phyloP scores from a whole-genome alignment of 2,113 vertebrate species.

The Terrapene triunguis region DNA sequence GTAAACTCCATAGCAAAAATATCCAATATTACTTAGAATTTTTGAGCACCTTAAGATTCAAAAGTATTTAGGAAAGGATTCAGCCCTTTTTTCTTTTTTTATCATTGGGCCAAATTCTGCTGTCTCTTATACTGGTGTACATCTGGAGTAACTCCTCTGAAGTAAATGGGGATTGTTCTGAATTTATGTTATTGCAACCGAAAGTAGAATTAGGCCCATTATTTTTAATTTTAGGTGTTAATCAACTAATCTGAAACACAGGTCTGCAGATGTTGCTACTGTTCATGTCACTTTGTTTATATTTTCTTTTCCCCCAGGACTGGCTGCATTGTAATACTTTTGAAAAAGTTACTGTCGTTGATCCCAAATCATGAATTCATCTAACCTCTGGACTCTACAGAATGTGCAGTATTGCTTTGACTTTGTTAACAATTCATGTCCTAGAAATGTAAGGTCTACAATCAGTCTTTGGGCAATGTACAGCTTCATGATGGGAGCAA shows the following conservation, averaged over 20 bases:
- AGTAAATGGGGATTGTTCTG: not conserved
- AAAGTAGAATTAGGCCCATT: not conserved
- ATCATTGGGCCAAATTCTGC: not conserved
- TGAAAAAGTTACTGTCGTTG: not conserved
- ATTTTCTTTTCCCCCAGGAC: constrained; percentile 1
- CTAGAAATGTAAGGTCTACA: not conserved
- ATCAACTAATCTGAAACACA: not conserved
- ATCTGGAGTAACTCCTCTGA: not conserved
- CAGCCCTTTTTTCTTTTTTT: too few species aligned
- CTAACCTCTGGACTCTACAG: not conserved
- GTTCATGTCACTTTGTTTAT: not conserved
- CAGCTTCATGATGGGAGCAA: not conserved
- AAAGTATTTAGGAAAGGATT: not conserved
- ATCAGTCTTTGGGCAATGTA: not conserved
- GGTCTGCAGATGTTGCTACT: not conserved
- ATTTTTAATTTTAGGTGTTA: not conserved
- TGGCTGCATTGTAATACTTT: not conserved
- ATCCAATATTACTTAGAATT: not conserved
- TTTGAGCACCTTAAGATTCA: not conserved
- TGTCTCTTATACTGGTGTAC: not conserved
- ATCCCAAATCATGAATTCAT: constrained; percentile 16
- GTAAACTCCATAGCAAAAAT: not conserved
- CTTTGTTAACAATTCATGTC: constrained; percentile 36
- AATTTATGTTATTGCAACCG: not conserved
- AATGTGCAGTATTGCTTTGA: constrained; percentile 33